phyloP scores from a whole-genome alignment of 1,140 invertebrate genomes.

The Brachionus sp. region DNA sequence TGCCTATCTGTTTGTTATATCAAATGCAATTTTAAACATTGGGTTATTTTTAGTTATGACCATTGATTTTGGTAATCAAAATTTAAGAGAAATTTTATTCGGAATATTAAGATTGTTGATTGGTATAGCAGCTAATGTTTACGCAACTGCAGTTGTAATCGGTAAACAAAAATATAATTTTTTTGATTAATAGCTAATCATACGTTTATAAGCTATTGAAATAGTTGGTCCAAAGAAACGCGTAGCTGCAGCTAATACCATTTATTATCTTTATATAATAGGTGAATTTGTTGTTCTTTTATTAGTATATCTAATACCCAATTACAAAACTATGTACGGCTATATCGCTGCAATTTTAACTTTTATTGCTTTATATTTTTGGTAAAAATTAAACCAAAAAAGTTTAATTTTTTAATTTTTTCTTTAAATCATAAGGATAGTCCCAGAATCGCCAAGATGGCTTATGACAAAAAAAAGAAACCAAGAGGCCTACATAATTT shows the following conservation, averaged over 20 bases:
- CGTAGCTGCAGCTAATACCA: slow-evolving; percentile 12
- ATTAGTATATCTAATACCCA: slow-evolving; percentile 36
- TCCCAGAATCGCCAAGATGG: slow-evolving; percentile 39
- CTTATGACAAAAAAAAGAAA: slow-evolving; percentile 3
- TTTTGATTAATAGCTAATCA: not conserved
- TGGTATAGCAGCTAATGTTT: slow-evolving; percentile 17
- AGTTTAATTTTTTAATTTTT: not conserved
- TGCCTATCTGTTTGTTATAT: slow-evolving; percentile 4
- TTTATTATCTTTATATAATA: slow-evolving; percentile 31
- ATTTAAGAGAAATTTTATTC: not conserved
- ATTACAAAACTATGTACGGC: slow-evolving; percentile 4
- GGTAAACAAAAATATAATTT: not conserved
- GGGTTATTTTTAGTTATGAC: not conserved
- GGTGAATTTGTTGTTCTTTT: slow-evolving; percentile 44
- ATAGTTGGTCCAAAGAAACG: slow-evolving; percentile 30
- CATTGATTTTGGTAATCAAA: not conserved
- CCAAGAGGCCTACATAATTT: not conserved
- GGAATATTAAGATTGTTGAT: not conserved
- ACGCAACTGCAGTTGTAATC: not conserved
- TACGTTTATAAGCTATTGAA: not conserved
- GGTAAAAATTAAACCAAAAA: not conserved
- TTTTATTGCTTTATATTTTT: slow-evolving; percentile 27
- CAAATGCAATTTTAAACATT: slow-evolving; percentile 20
- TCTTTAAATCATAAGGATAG: not conserved
- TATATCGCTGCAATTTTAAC: not conserved